A percentile compares a stretch with the other conserved stretches of the same genome.
phyloP scores from a whole-genome alignment of 2,797 vertebrate species.

The Phylloscopus collybita region DNA sequence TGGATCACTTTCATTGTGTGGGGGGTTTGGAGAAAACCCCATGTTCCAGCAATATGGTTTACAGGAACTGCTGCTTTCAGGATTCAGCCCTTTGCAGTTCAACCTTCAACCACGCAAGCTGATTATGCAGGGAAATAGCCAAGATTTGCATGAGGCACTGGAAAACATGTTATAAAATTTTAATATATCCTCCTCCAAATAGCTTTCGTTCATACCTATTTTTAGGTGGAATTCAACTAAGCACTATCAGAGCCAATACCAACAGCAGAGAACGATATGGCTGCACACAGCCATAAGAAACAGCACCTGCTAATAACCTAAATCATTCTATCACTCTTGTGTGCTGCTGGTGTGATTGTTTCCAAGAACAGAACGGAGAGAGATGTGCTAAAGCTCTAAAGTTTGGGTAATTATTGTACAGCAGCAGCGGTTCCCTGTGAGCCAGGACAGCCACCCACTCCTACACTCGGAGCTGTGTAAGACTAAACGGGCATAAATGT shows the following conservation, averaged over 20 bases:
- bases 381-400: constrained; percentile 7
- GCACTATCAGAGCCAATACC: not conserved
- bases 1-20: not conserved
- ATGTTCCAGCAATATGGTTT: not conserved
- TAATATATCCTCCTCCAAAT: not conserved
- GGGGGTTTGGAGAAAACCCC: not conserved
- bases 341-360: not conserved
- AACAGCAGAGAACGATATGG: not conserved
- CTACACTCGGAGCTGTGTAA: constrained; percentile 38
- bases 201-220: not conserved
- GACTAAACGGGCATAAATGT: constrained; percentile 26
- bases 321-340: not conserved
- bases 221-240: not conserved
- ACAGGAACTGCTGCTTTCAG: not conserved
- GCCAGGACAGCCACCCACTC: constrained; percentile 61
- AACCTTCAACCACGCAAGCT: not conserved
- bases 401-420: not conserved
- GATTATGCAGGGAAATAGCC: constrained; percentile 13
- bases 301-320: not conserved
- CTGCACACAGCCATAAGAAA: not conserved
- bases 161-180: constrained; percentile 14
- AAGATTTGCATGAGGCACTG: not conserved
- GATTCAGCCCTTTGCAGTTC: constrained; percentile 16
- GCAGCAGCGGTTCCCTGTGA: constrained; percentile 41
- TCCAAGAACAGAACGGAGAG: constrained; percentile 14